Evolutionary conservation across 2,113 vertebrate species (phyloP).

Genomic region (Tylochromis polylepis): DNA sequence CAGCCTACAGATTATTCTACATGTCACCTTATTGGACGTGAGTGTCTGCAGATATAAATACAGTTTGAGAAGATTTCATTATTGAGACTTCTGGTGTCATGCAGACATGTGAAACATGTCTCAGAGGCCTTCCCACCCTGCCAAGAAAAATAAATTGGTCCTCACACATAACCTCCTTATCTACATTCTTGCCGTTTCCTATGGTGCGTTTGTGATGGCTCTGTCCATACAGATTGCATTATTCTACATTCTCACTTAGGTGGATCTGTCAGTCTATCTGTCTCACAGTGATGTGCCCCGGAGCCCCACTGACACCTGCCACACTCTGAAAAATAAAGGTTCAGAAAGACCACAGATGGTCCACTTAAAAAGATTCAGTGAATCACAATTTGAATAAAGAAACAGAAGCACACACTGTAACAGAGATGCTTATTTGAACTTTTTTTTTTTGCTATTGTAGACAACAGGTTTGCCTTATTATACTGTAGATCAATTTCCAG

Average conservation of each 20-base stretch:
- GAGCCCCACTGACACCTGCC: constrained; percentile 11
- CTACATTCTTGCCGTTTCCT: constrained; percentile 32
- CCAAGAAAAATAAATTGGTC: constrained; percentile 57
- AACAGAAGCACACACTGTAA: background rate
- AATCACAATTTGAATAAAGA: background rate
- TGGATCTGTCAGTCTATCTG: constrained; percentile 48
- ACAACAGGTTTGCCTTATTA: background rate
- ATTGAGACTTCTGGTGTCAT: constrained; percentile 29
- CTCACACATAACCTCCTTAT: constrained; percentile 44
- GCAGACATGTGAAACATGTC: constrained; percentile 13
- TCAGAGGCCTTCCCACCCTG: constrained; percentile 42
- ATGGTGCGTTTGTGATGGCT: constrained; percentile 26
- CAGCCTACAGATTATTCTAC: background rate
- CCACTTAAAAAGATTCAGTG: background rate
- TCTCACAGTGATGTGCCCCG: background rate
- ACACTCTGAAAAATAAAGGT: background rate
- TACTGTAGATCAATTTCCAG: background rate
- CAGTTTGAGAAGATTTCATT: constrained; percentile 30
- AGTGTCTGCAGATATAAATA: constrained; percentile 16
- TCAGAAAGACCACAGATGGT: background rate
- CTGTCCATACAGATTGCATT: constrained; percentile 17
- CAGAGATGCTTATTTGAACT: background rate
- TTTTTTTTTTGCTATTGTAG: background rate
- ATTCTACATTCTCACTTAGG: constrained; percentile 50
- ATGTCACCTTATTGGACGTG: background rate